Conservation (phyloP, 2,797 vertebrate genomes). For the Danio albolineatus region DNA sequence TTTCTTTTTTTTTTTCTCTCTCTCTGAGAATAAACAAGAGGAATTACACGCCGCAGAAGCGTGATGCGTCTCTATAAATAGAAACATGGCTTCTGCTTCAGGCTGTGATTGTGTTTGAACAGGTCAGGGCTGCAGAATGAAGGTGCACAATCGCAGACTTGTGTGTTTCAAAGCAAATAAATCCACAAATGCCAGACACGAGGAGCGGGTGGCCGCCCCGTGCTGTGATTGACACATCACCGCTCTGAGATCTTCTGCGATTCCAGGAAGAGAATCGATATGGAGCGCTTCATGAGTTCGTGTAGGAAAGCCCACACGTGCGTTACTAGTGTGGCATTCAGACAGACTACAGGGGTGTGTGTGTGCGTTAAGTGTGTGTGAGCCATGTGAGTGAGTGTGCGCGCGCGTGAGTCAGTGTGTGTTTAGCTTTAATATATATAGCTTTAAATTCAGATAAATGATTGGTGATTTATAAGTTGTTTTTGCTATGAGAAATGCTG, state of each 20-base stretch:
- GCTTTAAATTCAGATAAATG: no score
- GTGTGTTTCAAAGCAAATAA: slow-evolving; percentile 3
- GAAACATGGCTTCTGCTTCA: slow-evolving; percentile 67
- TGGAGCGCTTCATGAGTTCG: slow-evolving; percentile 70
- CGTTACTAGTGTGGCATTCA: slow-evolving; percentile 73
- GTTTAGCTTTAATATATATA: no score
- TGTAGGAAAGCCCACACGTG: slow-evolving; percentile 66
- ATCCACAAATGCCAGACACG: background rate
- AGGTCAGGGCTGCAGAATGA: slow-evolving; percentile 68
- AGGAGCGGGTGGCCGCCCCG: slow-evolving; percentile 26
- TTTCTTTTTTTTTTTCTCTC: slow-evolving; percentile 55
- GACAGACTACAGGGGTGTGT: slow-evolving; percentile 71
- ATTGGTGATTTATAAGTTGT: no score
- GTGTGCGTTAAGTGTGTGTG: background rate
- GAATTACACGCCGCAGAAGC: slow-evolving; percentile 73
- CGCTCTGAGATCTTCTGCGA: slow-evolving; percentile 66
- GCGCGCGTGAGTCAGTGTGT: no score
- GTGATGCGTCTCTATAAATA: slow-evolving; percentile 76
- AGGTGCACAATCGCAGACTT: slow-evolving; percentile 2
- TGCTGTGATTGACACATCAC: slow-evolving; percentile 4
- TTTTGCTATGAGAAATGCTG: no score
- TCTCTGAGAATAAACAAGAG: slow-evolving; percentile 77
- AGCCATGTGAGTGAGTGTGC: no score
- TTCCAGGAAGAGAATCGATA: slow-evolving; percentile 69
- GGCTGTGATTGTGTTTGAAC: slow-evolving; percentile 75